A percentile compares a stretch with the other conserved stretches of the same genome.
phyloP scores from a whole-genome alignment of 2,113 vertebrate species.

The Psittacara wagleri region DNA sequence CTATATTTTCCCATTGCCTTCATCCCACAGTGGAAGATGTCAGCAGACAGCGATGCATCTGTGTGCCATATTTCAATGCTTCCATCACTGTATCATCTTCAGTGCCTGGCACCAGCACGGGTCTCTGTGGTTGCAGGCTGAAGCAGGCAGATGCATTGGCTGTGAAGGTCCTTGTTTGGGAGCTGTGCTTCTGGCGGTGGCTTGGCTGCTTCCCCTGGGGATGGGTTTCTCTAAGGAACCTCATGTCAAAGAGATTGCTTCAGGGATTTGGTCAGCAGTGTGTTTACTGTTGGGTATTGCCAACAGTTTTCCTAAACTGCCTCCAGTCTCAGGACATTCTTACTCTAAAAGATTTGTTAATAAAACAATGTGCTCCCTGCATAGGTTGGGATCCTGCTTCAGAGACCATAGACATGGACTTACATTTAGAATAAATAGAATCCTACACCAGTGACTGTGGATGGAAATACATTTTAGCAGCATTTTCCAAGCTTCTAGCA shows the following conservation, averaged over 20 bases:
- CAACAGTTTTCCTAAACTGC: not conserved
- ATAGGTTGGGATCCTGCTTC: not conserved
- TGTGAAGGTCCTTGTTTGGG: fast-evolving
- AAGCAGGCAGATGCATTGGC: not conserved
- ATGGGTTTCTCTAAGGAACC: not conserved
- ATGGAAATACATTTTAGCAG: not conserved
- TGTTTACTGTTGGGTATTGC: not conserved
- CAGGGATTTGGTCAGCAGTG: not conserved
- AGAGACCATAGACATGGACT: not conserved
- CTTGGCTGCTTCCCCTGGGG: not conserved
- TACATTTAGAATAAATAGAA: not conserved
- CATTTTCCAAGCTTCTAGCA: not conserved
- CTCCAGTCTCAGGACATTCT: not conserved
- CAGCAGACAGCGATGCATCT: not conserved
- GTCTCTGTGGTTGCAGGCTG: not conserved
- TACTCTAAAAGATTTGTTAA: not conserved
- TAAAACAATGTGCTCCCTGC: not conserved
- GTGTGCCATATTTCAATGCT: not conserved
- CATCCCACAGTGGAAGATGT: fast-evolving
- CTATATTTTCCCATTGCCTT: not conserved
- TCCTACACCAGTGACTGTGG: not conserved
- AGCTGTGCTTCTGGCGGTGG: not conserved
- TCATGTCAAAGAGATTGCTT: not conserved
- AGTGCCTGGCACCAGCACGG: fast-evolving
- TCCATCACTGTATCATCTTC: fast-evolving